A percentile compares a stretch with the other conserved stretches of the same genome.
These are phyloP conservation scores for Phoenicopterus ruber DNA, from an alignment of 2,113 vertebrate genomes.

Conservation along the genomic window DNA sequence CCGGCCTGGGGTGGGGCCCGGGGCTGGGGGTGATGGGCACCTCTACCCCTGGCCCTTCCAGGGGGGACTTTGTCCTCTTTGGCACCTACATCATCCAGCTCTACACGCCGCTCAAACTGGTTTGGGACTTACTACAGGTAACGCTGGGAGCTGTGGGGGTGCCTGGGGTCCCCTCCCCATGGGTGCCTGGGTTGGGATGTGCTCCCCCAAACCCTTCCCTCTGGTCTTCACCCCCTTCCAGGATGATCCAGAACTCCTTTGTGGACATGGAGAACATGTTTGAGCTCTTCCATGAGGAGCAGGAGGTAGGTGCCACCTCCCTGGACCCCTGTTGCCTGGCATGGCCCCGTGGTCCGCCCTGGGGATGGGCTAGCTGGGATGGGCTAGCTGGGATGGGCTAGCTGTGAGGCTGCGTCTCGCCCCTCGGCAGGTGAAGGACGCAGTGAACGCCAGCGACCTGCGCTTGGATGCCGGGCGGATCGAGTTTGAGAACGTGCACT, in stretches of 20 bases:
- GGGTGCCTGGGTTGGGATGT: accelerated
- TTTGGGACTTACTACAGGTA: slow-evolving; percentile 98
- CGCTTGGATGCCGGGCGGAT: slow-evolving; percentile 78
- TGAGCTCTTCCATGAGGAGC: slow-evolving; percentile 85
- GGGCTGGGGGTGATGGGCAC: background rate
- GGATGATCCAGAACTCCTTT: slow-evolving; percentile 96
- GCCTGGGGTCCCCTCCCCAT: background rate
- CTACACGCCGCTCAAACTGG: slow-evolving; percentile 95
- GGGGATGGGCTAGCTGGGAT: background rate
- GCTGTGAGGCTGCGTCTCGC: background rate
- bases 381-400: too few relatives aligned
- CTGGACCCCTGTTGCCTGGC: accelerated
- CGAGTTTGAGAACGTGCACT: slow-evolving; percentile 92
- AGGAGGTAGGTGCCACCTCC: slow-evolving; percentile 77
- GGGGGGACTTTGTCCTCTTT: slow-evolving; percentile 95
- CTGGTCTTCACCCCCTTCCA: slow-evolving; percentile 43
- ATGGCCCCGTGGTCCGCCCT: accelerated
- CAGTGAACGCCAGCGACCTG: slow-evolving; percentile 79
- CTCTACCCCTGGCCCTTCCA: slow-evolving; percentile 36
- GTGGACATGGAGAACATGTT: slow-evolving; percentile 99
- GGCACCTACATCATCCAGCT: slow-evolving; percentile 96
- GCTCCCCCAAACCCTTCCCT: background rate
- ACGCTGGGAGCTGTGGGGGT: background rate
- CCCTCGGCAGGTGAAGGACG: slow-evolving; percentile 84
- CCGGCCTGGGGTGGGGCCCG: background rate